Evolutionary conservation across 2,888 invertebrate species (phyloP).

Genomic region (Vanessa cardui): DNA sequence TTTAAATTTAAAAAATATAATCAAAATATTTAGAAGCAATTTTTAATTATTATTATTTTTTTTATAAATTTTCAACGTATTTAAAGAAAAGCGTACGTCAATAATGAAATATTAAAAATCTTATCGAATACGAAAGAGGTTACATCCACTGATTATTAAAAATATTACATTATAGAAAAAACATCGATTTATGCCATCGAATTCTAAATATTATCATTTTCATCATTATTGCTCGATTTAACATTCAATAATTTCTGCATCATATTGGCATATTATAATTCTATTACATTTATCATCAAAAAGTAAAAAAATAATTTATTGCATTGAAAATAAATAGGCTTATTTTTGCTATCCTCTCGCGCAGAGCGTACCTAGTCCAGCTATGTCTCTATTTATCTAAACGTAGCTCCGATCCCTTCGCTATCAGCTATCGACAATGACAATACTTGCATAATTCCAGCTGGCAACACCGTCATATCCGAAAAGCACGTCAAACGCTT

Average conservation of each 20-base stretch:
- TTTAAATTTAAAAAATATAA: conserved; percentile 14
- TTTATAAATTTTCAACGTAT: conserved; percentile 3
- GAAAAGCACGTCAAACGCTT: conserved; percentile 17
- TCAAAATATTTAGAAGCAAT: conserved; percentile 21
- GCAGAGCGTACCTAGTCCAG: conserved; percentile 8
- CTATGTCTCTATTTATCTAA: conserved; percentile 14
- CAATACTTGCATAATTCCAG: conserved; percentile 22
- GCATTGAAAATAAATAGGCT: conserved; percentile 32
- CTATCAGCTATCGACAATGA: conserved; percentile 14
- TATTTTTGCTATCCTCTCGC: conserved; percentile 1
- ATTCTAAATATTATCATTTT: conserved; percentile 21
- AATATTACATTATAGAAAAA: conserved; percentile 26
- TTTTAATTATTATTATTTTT: background rate
- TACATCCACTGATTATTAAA: conserved; percentile 26
- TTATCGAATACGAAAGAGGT: conserved; percentile 13
- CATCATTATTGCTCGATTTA: conserved; percentile 35
- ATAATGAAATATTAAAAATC: conserved; percentile 18
- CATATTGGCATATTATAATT: conserved; percentile 13
- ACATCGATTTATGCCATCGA: conserved; percentile 20
- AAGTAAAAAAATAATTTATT: conserved; percentile 35
- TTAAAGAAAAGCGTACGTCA: background rate
- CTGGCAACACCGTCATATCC: conserved; percentile 8
- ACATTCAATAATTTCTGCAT: conserved; percentile 1
- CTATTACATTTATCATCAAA: conserved; percentile 14
- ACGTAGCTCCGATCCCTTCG: background rate